phyloP scores from a whole-genome alignment of 2,113 vertebrate genomes.

The Passer montanus region DNA sequence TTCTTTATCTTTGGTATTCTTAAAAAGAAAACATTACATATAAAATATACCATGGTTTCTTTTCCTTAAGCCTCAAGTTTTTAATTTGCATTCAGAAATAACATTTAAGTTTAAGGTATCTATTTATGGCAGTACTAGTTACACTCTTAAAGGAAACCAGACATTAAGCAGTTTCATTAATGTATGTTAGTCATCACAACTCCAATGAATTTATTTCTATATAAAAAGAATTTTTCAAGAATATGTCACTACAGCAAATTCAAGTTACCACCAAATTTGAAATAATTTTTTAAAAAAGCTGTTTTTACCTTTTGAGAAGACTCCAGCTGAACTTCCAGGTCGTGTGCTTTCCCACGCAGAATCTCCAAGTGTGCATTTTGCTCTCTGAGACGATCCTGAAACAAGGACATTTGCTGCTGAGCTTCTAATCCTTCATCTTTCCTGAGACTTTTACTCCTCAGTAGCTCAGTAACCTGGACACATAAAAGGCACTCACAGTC shows the following conservation, averaged over 20 bases:
- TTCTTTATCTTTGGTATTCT: slow-evolving; percentile 68
- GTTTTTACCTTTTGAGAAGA: slow-evolving; percentile 47
- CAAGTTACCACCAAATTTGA: not conserved
- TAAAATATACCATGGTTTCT: not conserved
- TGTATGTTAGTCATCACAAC: not conserved
- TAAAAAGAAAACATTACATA: slow-evolving; percentile 36
- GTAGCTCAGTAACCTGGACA: slow-evolving; percentile 74
- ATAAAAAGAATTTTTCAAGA: not conserved
- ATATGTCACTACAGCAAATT: not conserved
- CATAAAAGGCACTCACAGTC: not conserved
- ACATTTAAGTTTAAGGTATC: not conserved
- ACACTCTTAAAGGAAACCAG: not conserved
- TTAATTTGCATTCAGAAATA: not conserved
- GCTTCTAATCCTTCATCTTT: slow-evolving; percentile 31
- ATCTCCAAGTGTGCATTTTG: slow-evolving; percentile 26
- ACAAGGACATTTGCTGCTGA: slow-evolving; percentile 25
- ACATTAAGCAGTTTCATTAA: not conserved
- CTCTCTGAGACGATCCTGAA: slow-evolving; percentile 40
- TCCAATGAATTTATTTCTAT: not conserved
- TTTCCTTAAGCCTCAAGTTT: not conserved
- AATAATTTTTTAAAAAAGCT: not conserved
- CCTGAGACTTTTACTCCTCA: slow-evolving; percentile 69
- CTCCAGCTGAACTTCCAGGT: slow-evolving; percentile 48
- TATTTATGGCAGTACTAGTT: not conserved
- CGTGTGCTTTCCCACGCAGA: slow-evolving; percentile 14